Base-by-base conservation (phyloP, 2,888 invertebrate species). In the Lymantria dispar region DNA sequence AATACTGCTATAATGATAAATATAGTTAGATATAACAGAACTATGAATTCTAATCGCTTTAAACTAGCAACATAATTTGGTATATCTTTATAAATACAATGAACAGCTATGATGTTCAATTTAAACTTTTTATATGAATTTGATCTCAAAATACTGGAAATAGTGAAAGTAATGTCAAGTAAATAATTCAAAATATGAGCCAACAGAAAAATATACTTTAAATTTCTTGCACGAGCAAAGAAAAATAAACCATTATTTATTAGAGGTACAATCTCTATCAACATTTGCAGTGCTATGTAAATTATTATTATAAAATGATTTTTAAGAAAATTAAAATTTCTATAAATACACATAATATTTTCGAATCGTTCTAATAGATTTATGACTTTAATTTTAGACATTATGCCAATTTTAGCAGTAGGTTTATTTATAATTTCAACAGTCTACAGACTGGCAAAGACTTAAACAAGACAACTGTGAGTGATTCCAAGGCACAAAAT, bases 321-420 rank as follows among this genome's bases (percentile, higher is more conserved):
- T 38, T 5, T 38, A 37, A 7, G 13, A 39, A n/a, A 13, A 13
- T 7, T 29, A 42, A 12, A 56, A 30, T 56, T 56, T 46, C 56
- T 56, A 14, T 56, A 51, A 12, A 56, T 40, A 0, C 56, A 51
- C 45, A 56, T 37, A 29, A 56, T 40, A 33, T 45, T 47, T 43
- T 56, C 56, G 22, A 42, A 40, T 8, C 9, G 38, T 22, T 47
- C 36, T 22, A 29, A n/a, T 22, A 36, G 7, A 42, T 47, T 37
- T 22, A 47, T 47, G 3, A 47, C 36, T 30, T 47, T n/a, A 0
- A 47, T 42, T 40, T 36, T 13, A 3, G 8, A n/a, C 42, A 42
- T 42, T 42, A 10, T 42, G 37, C 5, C 3, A 9, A n/a, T n/a
- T n/a, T n/a, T n/a, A n/a, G n/a, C n/a, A n/a, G n/a, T n/a, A n/a